Evolutionary conservation across 2,888 invertebrate species (phyloP).

Genomic region (Pseudococcus jackbeardsleyi): DNA sequence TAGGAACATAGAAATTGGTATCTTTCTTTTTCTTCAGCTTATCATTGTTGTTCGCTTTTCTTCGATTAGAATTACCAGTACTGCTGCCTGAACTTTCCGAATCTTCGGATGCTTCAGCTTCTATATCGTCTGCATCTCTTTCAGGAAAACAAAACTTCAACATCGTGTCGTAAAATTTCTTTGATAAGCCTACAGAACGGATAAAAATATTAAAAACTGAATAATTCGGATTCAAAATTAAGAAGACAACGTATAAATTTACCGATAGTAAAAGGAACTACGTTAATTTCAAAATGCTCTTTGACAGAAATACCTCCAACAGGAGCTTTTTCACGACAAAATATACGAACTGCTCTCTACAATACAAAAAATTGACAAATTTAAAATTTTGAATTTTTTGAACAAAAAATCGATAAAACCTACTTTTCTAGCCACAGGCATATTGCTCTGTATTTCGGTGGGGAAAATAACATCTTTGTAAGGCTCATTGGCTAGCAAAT

Average conservation of each 20-base stretch:
- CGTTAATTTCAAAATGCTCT: slow-evolving; percentile 98
- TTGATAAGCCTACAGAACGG: slow-evolving; percentile 80
- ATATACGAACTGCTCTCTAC: slow-evolving; percentile 87
- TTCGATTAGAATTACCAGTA: not conserved
- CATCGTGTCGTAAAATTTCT: slow-evolving; percentile 97
- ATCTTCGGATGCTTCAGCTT: slow-evolving; percentile 77
- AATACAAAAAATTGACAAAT: slow-evolving; percentile 68
- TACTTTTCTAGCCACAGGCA: slow-evolving; percentile 85
- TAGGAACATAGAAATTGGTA: slow-evolving; percentile 90
- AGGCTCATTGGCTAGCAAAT: slow-evolving; percentile 92
- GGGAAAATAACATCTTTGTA: slow-evolving; percentile 91
- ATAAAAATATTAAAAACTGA: not conserved
- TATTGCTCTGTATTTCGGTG: slow-evolving; percentile 84
- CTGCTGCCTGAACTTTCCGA: slow-evolving; percentile 69
- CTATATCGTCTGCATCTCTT: slow-evolving; percentile 87
- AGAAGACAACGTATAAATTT: slow-evolving; percentile 66
- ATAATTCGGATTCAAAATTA: slow-evolving; percentile 38
- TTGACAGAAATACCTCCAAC: slow-evolving; percentile 99
- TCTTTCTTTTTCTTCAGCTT: slow-evolving; percentile 77
- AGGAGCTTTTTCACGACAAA: slow-evolving; percentile 95
- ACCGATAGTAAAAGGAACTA: slow-evolving; percentile 93
- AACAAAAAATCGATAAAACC: slow-evolving; percentile 51
- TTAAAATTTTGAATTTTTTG: not conserved
- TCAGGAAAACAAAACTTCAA: slow-evolving; percentile 98
- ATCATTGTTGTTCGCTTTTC: slow-evolving; percentile 57